Percentiles rank a stretch among this genome's conserved stretches.
Evolutionary conservation across 1,140 invertebrate genomes (phyloP).

Genomic region (Pseudoatta argentina): DNA sequence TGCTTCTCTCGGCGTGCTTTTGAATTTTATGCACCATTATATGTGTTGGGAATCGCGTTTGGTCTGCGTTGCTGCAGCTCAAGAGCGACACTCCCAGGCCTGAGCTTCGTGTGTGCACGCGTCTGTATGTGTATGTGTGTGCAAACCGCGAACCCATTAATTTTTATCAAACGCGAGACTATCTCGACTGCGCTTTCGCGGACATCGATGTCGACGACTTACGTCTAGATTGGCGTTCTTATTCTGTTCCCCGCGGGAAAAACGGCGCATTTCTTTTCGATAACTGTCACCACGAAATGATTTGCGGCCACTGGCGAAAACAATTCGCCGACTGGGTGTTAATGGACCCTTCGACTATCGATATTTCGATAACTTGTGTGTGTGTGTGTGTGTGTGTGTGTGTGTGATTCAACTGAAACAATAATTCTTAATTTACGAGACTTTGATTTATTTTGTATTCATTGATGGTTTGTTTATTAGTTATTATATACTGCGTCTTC

Average conservation of each 20-base stretch:
- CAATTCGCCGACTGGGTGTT: conserved; percentile 1
- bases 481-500: neutral
- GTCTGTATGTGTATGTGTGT: too few species aligned
- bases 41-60: conserved; percentile 40
- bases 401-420: neutral
- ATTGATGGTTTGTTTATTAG: neutral
- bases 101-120: neutral
- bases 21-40: conserved; percentile 54
- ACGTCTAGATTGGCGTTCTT: conserved; percentile 38
- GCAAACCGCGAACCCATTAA: conserved; percentile 15
- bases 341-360: conserved; percentile 8
- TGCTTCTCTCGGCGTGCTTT: conserved; percentile 15
- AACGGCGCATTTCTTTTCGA: conserved; percentile 35
- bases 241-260: conserved; percentile 22
- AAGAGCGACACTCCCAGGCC: neutral
- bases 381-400: too few species aligned
- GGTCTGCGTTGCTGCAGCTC: conserved; percentile 17
- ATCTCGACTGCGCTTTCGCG: conserved; percentile 18
- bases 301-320: neutral
- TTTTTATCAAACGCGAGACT: conserved; percentile 21
- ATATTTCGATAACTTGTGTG: conserved; percentile 3
- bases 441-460: neutral
- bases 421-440: neutral
- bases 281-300: conserved; percentile 43
- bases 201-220: neutral